phyloP scores from a whole-genome alignment of 2,113 vertebrate genomes.

The Romanogobio albipinnatus region DNA sequence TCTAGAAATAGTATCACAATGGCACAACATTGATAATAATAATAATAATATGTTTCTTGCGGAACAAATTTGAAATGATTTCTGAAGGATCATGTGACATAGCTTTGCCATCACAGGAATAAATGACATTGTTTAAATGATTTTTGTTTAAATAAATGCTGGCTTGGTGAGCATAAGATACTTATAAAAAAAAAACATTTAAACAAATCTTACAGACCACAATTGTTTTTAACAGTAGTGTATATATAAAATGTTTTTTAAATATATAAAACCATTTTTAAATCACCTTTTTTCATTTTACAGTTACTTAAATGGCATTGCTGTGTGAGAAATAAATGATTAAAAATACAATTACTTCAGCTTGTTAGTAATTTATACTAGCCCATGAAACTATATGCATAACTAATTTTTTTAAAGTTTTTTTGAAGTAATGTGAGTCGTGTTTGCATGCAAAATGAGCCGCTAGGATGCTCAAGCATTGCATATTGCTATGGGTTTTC shows the following conservation, averaged over 20 bases:
- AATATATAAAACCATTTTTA: too few species aligned
- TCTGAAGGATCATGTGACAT: not conserved
- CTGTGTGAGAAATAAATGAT: not conserved
- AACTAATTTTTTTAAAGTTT: not conserved
- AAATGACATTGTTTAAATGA: too few species aligned
- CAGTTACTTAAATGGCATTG: not conserved
- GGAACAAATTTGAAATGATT: not conserved
- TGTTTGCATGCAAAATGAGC: constrained; percentile 1
- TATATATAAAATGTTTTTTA: too few species aligned
- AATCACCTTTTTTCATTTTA: not conserved
- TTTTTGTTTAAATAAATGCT: not conserved
- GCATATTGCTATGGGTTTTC: not conserved
- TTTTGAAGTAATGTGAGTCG: not conserved
- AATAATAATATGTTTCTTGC: not conserved
- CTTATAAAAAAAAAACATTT: too few species aligned
- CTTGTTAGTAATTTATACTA: not conserved
- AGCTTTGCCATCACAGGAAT: too few species aligned
- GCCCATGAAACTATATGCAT: not conserved
- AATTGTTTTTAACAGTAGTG: not conserved
- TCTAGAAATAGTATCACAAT: too few species aligned
- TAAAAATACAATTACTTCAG: not conserved
- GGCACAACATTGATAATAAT: not conserved
- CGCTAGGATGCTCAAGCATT: not conserved
- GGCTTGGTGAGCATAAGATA: not conserved
- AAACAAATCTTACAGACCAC: too few species aligned